Evolutionary conservation across 1,140 invertebrate species (phyloP).

Genomic region (Drosophila varians): DNA sequence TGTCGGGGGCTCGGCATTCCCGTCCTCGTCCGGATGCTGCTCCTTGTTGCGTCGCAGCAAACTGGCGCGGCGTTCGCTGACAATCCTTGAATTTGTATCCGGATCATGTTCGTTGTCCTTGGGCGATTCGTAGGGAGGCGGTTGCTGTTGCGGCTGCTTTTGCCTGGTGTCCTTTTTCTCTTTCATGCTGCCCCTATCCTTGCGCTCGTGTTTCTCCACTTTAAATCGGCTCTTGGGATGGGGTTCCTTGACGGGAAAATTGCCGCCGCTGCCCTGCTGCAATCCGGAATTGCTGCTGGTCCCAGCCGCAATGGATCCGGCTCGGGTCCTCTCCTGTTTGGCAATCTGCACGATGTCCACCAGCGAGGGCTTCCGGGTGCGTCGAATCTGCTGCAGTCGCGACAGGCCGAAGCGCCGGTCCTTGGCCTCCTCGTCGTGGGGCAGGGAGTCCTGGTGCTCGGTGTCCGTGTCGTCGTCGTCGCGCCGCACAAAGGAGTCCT

Average conservation of each 20-base stretch:
- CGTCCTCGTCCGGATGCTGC: conserved; percentile 12
- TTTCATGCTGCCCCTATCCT: conserved; percentile 50
- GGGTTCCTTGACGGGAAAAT: conserved; percentile 59
- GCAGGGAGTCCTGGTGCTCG: conserved; percentile 87
- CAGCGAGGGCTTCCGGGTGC: conserved; percentile 76
- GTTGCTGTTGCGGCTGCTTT: conserved; percentile 46
- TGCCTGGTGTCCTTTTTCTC: conserved; percentile 56
- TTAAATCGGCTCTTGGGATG: conserved; percentile 74
- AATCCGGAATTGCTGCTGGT: conserved; percentile 11
- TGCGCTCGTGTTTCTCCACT: conserved; percentile 59
- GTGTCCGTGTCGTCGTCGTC: conserved; percentile 87
- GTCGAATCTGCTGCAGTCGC: conserved; percentile 74
- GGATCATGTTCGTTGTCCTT: conserved; percentile 73
- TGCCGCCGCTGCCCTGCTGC: conserved; percentile 7
- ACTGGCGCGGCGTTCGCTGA: conserved; percentile 73
- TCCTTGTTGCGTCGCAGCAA: conserved; percentile 52
- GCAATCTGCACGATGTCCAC: conserved; percentile 82
- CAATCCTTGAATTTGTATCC: conserved; percentile 74
- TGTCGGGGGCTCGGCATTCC: conserved; percentile 5
- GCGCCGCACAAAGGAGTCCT: conserved; percentile 83
- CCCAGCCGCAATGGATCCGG: conserved; percentile 58
- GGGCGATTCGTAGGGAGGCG: conserved; percentile 39
- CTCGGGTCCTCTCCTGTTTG: conserved; percentile 70
- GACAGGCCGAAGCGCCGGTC: conserved; percentile 68
- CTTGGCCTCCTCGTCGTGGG: conserved; percentile 85